Base-by-base conservation (phyloP, 2,113 vertebrate genomes). In the Poeciliopsis turrubarensis region DNA sequence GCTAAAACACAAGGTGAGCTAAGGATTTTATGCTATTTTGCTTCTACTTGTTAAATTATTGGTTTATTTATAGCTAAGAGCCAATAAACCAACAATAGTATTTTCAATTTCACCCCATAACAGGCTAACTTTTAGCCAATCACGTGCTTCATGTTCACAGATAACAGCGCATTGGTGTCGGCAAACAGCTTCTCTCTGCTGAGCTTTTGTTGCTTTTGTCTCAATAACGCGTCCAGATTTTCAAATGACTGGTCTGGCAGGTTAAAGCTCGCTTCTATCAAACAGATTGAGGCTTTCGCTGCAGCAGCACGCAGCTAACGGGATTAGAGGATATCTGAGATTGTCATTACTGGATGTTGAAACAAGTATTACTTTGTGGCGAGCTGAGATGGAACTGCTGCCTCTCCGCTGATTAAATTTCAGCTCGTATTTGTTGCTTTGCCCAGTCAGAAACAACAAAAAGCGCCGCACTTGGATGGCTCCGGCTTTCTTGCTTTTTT, bases 1-100 rank as follows among this genome's bases (percentile, higher is more conserved):
- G 2, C 86, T 94, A n/a, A 88, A 84, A 60, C 94, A 95, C 51
- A 95, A 95, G 94, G 73, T 81, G 63, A 47, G 15, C 15, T 47
- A 47, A 19, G 25, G 27, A 67, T 27, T 29, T 29, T 14, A 9
- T 39, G 3, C 27, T 32, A 8, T 6, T 62, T 17, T 44, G 1
- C 1, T 34, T 62, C 15, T 31, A 17, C 31, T 15, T 7, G 19
- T n/a, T 47, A 5, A 57, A 10, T 57, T 57, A 57, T 25, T 57
- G 25, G 9, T 57, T 57, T 57, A 25, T 57, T 3, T 25, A 57
- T 10, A n/a, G 51, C 22, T 57, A 54, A 2, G 7, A 54, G 47
- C 47, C n/a, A 57, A n/a, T 25, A n/a, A 57, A n/a, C 7, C 17
- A 47, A 47, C 19, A 19, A 47, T 17, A 19, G 17, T 11, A 17